Evolutionary conservation across 64 coral and sea anemone species (phyloP).

Genomic region (Actinia equina): DNA sequence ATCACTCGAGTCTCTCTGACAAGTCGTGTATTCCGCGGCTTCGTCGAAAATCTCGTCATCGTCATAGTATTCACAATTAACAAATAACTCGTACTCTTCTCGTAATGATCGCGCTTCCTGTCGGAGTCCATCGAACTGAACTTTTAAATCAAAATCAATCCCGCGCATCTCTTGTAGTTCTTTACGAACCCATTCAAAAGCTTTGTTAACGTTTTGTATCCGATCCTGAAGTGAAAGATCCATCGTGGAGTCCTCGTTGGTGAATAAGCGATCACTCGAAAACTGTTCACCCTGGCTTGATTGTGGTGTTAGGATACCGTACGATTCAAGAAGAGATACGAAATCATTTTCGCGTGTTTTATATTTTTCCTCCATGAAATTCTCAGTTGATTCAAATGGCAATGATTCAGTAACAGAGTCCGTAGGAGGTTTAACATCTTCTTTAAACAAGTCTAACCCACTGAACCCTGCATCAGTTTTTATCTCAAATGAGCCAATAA

Average conservation of each 20-base stretch:
- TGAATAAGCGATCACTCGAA: background rate
- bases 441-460: background rate
- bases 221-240: slow-evolving; percentile 10
- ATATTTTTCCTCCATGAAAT: background rate
- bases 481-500: background rate
- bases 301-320: background rate
- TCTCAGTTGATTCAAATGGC: background rate
- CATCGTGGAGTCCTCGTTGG: background rate
- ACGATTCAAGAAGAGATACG: background rate
- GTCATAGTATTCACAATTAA: slow-evolving; percentile 22
- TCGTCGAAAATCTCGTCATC: slow-evolving; percentile 6
- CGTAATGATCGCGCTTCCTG: background rate
- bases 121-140: slow-evolving; percentile 20
- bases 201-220: slow-evolving; percentile 5
- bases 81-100: background rate
- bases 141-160: slow-evolving; percentile 13
- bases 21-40: background rate
- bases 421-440: background rate
- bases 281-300: background rate
- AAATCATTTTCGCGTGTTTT: no score
- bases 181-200: slow-evolving; percentile 17
- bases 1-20: background rate
- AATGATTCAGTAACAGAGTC: background rate
- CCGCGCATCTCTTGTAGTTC: background rate
- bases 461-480: background rate